phyloP scores from a whole-genome alignment of 2,888 invertebrate species.

The Entomobrya multifasciata region DNA sequence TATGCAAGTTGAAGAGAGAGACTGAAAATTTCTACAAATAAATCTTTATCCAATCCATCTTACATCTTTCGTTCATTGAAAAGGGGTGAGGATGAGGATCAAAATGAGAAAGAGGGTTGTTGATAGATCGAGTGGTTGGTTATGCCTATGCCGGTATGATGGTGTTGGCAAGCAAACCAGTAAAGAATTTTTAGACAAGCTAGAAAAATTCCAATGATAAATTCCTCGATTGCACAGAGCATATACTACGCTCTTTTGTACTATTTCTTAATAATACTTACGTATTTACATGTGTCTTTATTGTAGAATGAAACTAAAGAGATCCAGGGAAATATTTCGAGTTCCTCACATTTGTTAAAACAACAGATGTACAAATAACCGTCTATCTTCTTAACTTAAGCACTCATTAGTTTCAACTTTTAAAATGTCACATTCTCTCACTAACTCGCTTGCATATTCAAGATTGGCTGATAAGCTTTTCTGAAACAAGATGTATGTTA shows the following conservation, averaged over 20 bases:
- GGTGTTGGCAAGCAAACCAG: conserved; percentile 33
- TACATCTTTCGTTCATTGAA: conserved; percentile 63
- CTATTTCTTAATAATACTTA: too few relatives aligned
- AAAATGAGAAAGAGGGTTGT: conserved; percentile 61
- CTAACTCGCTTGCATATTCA: too few relatives aligned
- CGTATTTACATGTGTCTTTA: too few relatives aligned
- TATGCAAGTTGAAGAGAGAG: conserved; percentile 58
- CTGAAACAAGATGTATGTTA: neutral
- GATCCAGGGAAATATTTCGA: conserved; percentile 31
- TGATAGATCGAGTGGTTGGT: conserved; percentile 52
- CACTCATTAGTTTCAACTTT: conserved; percentile 49
- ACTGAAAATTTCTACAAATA: conserved; percentile 60
- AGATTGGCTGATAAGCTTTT: neutral
- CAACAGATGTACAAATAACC: conserved; percentile 49
- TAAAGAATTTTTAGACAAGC: conserved; percentile 40
- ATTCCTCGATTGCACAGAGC: conserved; percentile 52
- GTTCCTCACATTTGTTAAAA: conserved; percentile 54
- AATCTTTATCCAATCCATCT: conserved; percentile 66
- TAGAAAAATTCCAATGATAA: conserved; percentile 64
- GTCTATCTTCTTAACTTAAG: conserved; percentile 31
- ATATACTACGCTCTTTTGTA: too few relatives aligned
- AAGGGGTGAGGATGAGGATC: conserved; percentile 63
- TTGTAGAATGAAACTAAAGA: too few relatives aligned
- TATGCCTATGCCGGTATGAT: neutral
- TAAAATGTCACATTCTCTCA: conserved; percentile 34